Conservation (phyloP, 2,888 invertebrate species). For the Agonopterix heracliana region DNA sequence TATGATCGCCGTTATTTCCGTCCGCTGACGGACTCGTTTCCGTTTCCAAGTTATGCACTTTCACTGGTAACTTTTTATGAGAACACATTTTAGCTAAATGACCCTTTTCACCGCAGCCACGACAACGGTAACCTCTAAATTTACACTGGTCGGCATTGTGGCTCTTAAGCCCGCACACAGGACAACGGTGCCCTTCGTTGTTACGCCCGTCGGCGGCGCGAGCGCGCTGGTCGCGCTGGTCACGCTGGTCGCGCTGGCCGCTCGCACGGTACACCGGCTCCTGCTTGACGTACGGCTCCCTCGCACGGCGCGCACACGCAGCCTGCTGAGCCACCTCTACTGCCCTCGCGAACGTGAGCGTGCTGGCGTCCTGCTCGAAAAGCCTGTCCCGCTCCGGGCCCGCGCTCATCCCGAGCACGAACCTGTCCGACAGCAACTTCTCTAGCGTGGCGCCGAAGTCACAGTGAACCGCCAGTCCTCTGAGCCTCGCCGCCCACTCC, state of each 20-base stretch:
- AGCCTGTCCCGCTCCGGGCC: too few relatives aligned
- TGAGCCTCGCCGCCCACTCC: conserved; percentile 14
- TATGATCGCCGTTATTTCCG: neutral
- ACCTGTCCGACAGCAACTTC: conserved; percentile 9
- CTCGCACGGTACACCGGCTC: conserved; percentile 9
- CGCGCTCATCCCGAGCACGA: conserved; percentile 15
- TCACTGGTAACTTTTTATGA: neutral
- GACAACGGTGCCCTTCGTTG: neutral
- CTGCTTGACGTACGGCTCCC: conserved; percentile 4
- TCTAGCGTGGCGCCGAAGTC: conserved; percentile 13
- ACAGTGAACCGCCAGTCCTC: conserved; percentile 14
- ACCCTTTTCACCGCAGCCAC: neutral
- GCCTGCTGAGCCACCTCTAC: conserved; percentile 12
- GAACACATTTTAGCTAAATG: neutral
- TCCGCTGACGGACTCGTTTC: neutral
- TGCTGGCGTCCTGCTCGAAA: conserved; percentile 11
- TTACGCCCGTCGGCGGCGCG: neutral
- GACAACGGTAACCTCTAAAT: conserved; percentile 9
- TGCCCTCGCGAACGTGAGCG: conserved; percentile 9
- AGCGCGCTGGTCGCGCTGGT: too few relatives aligned
- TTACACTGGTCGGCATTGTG: conserved; percentile 6
- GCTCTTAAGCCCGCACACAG: conserved; percentile 3
- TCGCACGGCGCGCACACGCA: conserved; percentile 9
- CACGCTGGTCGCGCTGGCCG: neutral
- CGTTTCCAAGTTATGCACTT: conserved; percentile 2